These are phyloP conservation scores for Stenchaetothrips biformis DNA, from an alignment of 2,888 invertebrate genomes.

Conservation along the genomic window DNA sequence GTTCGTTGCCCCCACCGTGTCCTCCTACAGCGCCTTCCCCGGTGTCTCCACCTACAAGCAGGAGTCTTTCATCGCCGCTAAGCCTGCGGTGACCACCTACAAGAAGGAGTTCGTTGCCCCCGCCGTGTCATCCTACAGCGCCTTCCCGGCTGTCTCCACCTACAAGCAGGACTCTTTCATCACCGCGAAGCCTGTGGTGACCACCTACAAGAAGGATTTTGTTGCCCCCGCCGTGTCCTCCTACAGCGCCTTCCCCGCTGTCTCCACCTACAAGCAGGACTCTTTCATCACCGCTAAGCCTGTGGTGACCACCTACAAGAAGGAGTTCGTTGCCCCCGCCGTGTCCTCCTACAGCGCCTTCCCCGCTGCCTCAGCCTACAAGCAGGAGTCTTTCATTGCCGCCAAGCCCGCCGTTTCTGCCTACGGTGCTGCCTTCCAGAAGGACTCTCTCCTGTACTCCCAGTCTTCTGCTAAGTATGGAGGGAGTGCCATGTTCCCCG, in stretches of 20 bases:
- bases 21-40: no score
- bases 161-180: not conserved
- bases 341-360: not conserved
- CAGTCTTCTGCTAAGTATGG: not conserved
- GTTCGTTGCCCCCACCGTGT: no score
- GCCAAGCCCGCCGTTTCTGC: not conserved
- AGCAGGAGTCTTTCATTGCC: no score
- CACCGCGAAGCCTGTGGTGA: not conserved
- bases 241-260: not conserved
- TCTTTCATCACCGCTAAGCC: not conserved
- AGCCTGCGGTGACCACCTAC: not conserved
- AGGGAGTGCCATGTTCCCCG: not conserved
- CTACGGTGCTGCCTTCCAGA: not conserved
- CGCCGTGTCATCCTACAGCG: not conserved
- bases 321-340: not conserved
- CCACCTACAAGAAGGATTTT: not conserved
- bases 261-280: not conserved
- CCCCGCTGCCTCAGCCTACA: not conserved
- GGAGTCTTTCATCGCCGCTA: not conserved
- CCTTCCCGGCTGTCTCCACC: not conserved
- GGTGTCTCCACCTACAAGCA: not conserved
- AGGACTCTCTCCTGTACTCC: not conserved
- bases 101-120: not conserved
- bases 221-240: not conserved
- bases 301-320: not conserved